Conservation (phyloP, 2,113 vertebrate genomes). For the Tragelaphus strepsiceros region DNA sequence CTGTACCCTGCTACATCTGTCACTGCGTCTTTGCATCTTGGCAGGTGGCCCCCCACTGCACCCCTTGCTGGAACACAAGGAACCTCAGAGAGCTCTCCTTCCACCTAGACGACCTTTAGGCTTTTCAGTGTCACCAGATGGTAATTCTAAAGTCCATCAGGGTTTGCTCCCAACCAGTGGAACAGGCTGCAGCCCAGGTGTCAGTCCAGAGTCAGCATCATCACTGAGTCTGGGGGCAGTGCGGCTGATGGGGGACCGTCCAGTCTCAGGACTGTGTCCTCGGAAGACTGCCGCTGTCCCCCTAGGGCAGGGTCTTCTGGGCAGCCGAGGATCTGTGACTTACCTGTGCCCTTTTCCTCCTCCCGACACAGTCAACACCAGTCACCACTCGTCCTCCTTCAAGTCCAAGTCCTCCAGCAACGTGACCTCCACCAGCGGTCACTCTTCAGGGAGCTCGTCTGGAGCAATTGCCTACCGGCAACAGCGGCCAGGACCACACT, state of each 20-base stretch:
- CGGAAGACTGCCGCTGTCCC: not conserved
- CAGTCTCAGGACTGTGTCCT: not conserved
- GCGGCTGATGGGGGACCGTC: not conserved
- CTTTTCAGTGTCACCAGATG: not conserved
- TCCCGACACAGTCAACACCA: constrained; percentile 81
- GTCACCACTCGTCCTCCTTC: constrained; percentile 94
- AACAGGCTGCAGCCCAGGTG: not conserved
- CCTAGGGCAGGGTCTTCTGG: not conserved
- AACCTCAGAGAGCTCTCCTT: not conserved
- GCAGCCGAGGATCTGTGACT: not conserved
- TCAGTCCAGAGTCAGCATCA: not conserved
- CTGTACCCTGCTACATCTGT: not conserved
- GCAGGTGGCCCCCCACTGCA: not conserved
- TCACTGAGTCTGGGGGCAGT: not conserved
- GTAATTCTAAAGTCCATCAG: not conserved
- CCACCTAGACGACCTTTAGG: not conserved
- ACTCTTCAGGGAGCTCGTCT: constrained; percentile 85
- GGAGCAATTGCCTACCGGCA: constrained; percentile 91
- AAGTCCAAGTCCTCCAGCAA: constrained; percentile 95
- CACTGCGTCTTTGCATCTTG: not conserved
- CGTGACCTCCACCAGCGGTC: constrained; percentile 89
- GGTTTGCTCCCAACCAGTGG: not conserved
- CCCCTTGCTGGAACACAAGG: too few species aligned
- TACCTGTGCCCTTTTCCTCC: constrained; percentile 66
- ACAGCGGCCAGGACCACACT: constrained; percentile 91